Evolutionary conservation across 2,113 vertebrate genomes (phyloP), one percentile per base, ranked within the genome.

Genomic region (Thunnus maccoyii): DNA sequence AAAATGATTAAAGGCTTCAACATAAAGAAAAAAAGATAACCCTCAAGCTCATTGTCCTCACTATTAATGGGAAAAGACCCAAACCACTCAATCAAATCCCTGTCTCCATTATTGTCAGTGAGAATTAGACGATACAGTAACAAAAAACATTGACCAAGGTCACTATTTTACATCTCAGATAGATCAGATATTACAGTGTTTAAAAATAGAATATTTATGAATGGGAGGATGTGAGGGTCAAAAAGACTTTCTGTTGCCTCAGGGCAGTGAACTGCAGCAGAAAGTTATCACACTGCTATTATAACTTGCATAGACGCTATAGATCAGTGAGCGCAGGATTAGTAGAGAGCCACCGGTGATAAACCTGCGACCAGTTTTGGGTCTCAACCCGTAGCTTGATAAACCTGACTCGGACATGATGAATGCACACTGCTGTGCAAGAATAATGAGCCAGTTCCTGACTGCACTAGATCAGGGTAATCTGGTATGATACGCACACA

Each of bases 401-500:
- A 86, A 87, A 76, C 81, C 50, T 4, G 8, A 64, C 71, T 79
- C 15, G 63, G 79, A 86, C 68, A 77, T 68, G 62, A 86, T 85
- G 76, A 85, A 86, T 82, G 76, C 55, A 36, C 4, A 4, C 62
- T 72, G 55, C 77, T 72, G 48, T 64, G 69, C 46, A 64, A 82
- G 76, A 89, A 77, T 82, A 87, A 93, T 88, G 86, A 88, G 82
- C 76, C 70, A 75, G 64, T 86, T 89, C 80, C 80, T 83, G 86
- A 84, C 86, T 86, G 84, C 72, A 67, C 50, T 84, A 74, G 85
- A 82, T 85, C 71, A 73, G 83, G 88, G 86, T 88, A 84, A 88
- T 89, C 80, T 89, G 78, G 82, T 85, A 82, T 87, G 64, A 89
- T 87, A 86, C 79, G 46, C 76, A 80, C 73, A 67, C 64, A 71